Evolutionary conservation across 1,140 invertebrate genomes (phyloP).

Genomic region (Mylabris phalerata): DNA sequence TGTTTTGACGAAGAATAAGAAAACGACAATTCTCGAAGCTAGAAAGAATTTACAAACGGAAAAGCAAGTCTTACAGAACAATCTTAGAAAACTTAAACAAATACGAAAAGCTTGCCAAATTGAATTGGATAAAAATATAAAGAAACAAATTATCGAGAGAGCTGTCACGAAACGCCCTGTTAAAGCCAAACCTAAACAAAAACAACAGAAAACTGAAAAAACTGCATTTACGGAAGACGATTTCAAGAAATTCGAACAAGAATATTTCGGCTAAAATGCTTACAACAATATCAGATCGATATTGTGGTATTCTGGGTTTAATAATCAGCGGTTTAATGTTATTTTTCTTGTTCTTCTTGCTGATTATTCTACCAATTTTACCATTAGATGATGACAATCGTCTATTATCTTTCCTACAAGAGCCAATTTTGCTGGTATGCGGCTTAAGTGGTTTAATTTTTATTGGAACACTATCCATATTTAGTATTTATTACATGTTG

Average conservation of each 20-base stretch:
- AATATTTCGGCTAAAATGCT: conserved; percentile 41
- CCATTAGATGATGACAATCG: conserved; percentile 27
- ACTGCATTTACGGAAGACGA: conserved; percentile 51
- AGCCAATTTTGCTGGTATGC: conserved; percentile 21
- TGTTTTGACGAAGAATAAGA: conserved; percentile 26
- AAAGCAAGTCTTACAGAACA: conserved; percentile 39
- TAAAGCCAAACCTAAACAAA: conserved; percentile 37
- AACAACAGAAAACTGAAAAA: conserved; percentile 38
- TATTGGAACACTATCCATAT: conserved; percentile 30
- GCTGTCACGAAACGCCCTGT: conserved; percentile 46
- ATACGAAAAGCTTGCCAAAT: conserved; percentile 35
- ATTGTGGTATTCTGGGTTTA: conserved; percentile 24
- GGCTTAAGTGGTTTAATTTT: conserved; percentile 38
- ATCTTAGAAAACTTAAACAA: conserved; percentile 41
- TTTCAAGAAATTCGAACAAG: conserved; percentile 47
- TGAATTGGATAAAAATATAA: conserved; percentile 37
- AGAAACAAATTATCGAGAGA: conserved; percentile 45
- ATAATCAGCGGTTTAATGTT: conserved; percentile 19
- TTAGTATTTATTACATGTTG: conserved; percentile 29
- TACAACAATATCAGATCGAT: conserved; percentile 28
- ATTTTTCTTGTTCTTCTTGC: conserved; percentile 29
- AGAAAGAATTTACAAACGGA: conserved; percentile 27
- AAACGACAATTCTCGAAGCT: conserved; percentile 32
- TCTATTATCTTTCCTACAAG: conserved; percentile 22
- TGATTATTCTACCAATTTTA: conserved; percentile 34